Percentiles rank a stretch among this genome's conserved stretches.
Evolutionary conservation across 2,113 vertebrate genomes (phyloP).

Genomic region (Otus sunia): DNA sequence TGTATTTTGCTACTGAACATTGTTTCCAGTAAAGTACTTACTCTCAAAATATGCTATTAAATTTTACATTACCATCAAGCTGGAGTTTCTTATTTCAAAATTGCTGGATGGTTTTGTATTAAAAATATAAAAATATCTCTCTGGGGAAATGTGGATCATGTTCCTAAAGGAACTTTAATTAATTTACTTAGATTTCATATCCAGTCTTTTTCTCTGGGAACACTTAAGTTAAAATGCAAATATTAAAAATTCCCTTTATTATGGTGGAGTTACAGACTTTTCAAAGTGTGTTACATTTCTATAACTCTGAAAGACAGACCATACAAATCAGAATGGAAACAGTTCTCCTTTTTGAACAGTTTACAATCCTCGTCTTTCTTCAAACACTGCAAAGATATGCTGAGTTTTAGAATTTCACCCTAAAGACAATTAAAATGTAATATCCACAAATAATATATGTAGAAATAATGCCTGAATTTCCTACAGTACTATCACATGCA

Average conservation of each 20-base stretch:
- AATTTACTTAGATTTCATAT: constrained; percentile 3
- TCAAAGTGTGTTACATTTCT: neutral
- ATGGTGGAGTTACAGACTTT: neutral
- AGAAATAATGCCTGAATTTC: neutral
- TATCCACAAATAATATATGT: neutral
- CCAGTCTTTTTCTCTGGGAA: neutral
- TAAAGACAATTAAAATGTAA: neutral
- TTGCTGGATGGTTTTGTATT: neutral
- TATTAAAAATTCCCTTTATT: neutral
- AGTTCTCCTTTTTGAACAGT: neutral
- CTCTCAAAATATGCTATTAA: neutral
- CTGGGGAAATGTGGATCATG: neutral
- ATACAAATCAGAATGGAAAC: neutral
- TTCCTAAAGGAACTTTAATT: constrained; percentile 15
- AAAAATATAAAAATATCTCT: neutral
- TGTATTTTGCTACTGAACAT: neutral
- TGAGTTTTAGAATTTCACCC: neutral
- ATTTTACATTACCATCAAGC: neutral
- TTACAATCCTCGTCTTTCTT: neutral
- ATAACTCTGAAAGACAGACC: neutral
- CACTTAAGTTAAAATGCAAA: neutral
- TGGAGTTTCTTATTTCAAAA: neutral
- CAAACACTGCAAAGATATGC: neutral
- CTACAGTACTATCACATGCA: neutral
- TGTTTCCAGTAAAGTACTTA: neutral